These are phyloP conservation scores for Eolophus roseicapilla DNA, from an alignment of 2,113 vertebrate species.

Conservation along the genomic window DNA sequence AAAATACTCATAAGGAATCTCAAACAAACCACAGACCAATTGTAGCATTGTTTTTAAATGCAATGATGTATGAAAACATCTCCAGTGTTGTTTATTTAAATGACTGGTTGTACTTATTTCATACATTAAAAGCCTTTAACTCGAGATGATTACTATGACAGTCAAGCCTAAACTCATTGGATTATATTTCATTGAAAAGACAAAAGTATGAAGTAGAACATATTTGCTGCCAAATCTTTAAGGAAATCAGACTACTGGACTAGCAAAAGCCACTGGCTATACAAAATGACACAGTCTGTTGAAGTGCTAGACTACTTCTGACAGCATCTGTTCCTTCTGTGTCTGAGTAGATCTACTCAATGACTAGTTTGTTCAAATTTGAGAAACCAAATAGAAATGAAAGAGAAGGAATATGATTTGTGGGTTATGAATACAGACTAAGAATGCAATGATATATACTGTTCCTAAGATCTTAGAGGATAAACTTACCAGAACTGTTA, in stretches of 20 bases:
- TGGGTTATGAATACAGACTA: background rate
- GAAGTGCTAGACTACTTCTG: background rate
- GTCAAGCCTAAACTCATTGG: background rate
- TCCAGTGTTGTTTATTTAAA: background rate
- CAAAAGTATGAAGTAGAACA: background rate
- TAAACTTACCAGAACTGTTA: background rate
- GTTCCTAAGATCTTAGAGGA: background rate
- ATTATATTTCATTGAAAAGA: background rate
- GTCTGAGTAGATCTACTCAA: background rate
- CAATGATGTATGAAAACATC: background rate
- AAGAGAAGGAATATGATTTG: background rate
- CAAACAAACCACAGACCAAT: background rate
- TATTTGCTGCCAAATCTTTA: background rate
- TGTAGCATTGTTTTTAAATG: background rate
- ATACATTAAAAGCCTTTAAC: background rate
- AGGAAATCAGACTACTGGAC: background rate
- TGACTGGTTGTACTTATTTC: background rate
- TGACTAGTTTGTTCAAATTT: background rate
- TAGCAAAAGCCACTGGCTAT: background rate
- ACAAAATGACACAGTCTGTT: constrained; percentile 4
- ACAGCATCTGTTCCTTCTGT: background rate
- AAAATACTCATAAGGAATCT: background rate
- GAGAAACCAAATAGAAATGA: background rate
- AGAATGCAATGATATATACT: background rate
- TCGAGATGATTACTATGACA: background rate